These are phyloP conservation scores for Poeciliopsis retropinna DNA, from an alignment of 2,113 vertebrate genomes.

Conservation along the genomic window DNA sequence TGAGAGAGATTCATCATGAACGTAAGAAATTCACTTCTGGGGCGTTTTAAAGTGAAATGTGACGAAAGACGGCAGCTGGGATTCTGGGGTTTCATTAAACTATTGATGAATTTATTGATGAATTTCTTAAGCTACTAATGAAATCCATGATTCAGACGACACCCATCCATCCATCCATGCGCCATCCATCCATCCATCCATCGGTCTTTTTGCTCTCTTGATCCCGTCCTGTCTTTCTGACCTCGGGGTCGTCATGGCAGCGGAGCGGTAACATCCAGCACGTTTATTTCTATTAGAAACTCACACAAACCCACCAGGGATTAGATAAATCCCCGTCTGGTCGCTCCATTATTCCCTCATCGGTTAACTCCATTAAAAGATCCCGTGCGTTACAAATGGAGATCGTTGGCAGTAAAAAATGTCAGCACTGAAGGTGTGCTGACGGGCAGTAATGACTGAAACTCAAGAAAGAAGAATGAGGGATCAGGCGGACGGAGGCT, in stretches of 20 bases:
- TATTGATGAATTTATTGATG: too few relatives aligned
- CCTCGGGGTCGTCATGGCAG: not conserved
- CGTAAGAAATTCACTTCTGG: too few relatives aligned
- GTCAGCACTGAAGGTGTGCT: conserved; percentile 36
- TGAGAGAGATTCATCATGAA: too few relatives aligned
- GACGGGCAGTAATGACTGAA: conserved; percentile 30
- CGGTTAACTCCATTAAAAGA: conserved; percentile 65
- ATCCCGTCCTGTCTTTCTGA: not conserved
- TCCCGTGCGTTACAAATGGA: conserved; percentile 68
- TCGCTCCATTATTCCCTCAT: conserved; percentile 50
- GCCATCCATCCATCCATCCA: not conserved
- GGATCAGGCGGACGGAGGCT: conserved; percentile 18
- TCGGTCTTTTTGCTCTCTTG: not conserved
- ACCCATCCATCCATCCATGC: not conserved
- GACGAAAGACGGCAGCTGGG: too few relatives aligned
- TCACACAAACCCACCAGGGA: conserved; percentile 30
- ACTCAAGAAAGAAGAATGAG: conserved; percentile 43
- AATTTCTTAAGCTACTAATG: too few relatives aligned
- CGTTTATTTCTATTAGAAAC: conserved; percentile 54
- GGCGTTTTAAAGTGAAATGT: too few relatives aligned
- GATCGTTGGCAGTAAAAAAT: conserved; percentile 27
- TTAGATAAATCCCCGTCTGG: conserved; percentile 56
- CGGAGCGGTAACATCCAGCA: not conserved
- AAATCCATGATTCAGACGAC: too few relatives aligned
- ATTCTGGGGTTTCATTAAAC: too few relatives aligned